Evolutionary conservation across 2,888 invertebrate species (phyloP).

Genomic region (Scelioninae gen. 1): DNA sequence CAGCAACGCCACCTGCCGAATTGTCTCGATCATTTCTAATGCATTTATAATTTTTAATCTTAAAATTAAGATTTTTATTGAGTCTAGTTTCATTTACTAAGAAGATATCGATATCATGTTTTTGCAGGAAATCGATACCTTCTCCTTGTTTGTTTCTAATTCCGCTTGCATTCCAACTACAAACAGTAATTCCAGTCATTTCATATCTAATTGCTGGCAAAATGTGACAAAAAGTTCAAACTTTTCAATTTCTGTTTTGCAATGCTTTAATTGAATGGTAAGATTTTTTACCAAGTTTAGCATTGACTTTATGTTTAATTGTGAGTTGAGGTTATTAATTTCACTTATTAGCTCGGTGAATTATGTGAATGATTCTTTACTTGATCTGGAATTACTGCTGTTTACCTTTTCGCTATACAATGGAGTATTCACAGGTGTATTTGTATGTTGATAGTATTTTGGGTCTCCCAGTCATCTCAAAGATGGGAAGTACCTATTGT

Average conservation of each 20-base stretch:
- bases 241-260: constrained; percentile 40
- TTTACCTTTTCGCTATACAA: too few species aligned
- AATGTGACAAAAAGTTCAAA: constrained; percentile 63
- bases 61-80: too few species aligned
- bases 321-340: not conserved
- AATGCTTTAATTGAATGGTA: not conserved
- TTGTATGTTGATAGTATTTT: too few species aligned
- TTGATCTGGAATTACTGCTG: too few species aligned
- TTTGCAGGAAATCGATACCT: constrained; percentile 27
- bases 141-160: constrained; percentile 49
- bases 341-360: not conserved
- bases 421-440: too few species aligned
- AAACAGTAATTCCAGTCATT: constrained; percentile 62
- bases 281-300: not conserved
- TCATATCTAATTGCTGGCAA: constrained; percentile 53
- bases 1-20: not conserved
- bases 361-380: too few species aligned
- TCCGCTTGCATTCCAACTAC: constrained; percentile 73
- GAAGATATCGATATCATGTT: not conserved
- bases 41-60: too few species aligned
- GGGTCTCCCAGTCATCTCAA: too few species aligned
- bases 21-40: not conserved
- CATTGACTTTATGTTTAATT: not conserved
- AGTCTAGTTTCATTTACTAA: too few species aligned
- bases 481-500: too few species aligned